Evolutionary conservation across 2,113 vertebrate species (phyloP), one percentile per base, ranked within the genome.

Genomic region (Sylvietta virens): DNA sequence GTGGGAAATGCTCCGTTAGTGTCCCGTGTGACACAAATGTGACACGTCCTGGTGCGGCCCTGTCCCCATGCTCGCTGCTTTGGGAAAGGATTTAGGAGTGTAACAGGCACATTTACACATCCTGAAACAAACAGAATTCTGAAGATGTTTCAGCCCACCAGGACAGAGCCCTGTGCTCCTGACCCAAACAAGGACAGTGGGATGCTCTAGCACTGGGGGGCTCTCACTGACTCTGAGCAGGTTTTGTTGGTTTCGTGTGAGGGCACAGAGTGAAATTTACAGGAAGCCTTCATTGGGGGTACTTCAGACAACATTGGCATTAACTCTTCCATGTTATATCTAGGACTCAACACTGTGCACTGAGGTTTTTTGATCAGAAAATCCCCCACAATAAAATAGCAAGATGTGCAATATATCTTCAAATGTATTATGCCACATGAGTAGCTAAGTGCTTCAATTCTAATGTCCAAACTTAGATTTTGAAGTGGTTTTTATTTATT

Each of bases 1-100:
- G 5, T 48, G 58, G 39, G 57, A 45, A 23, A 21, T 10, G 8
- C 1, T 0, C 33, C 0, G 0, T 14, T 61, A 5, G 30, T 53
- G 57, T 14, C 33, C 2, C 1, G 3, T 15, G 57, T 48, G 50
- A 37, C 86, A 15, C 35, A 18, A 11, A 10, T 37, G 19, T 23
- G 78, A 10, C 35, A 12, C 0, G 0, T 23, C 13, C 24, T 40
- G 6, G 10, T 3, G 40, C 1, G 4, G 31, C 44, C 31, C 23
- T 56, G 30, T 47, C 45, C 56, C 24, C 7, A 0, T 13, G 53
- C 37, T 72, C 11, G 1, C 15, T 56, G 31, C 65, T 61, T 76
- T 26, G 67, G 54, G 45, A 26, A 21, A 35, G 35, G 6, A 14
- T 70, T 78, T 39, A 35, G 31, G 51, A 35, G 26, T 42, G 8